Conservation (phyloP, 2,888 invertebrate genomes). For the Orthonychiurus folsomi region DNA sequence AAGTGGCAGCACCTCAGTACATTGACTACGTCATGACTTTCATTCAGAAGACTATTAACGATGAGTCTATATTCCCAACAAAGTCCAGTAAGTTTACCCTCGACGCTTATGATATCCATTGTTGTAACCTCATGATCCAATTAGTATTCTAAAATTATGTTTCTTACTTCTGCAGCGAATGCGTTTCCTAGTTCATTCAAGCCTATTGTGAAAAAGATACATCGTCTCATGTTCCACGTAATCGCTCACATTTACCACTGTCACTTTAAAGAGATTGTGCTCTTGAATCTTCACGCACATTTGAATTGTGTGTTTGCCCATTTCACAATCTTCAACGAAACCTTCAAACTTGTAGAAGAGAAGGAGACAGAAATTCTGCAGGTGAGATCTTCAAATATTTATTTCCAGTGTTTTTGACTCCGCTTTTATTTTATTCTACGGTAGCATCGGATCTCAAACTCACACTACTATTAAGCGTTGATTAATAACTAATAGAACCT, state of each 20-base stretch:
- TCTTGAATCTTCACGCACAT: constrained; percentile 89
- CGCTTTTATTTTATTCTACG: background rate
- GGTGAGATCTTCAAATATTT: constrained; percentile 44
- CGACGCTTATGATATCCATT: background rate
- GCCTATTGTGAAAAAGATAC: constrained; percentile 88
- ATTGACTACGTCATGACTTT: constrained; percentile 98
- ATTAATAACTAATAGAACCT: constrained; percentile 1
- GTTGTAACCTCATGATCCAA: no score
- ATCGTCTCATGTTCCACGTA: constrained; percentile 93
- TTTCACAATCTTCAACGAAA: constrained; percentile 72
- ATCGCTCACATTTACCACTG: constrained; percentile 96
- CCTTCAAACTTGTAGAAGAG: constrained; percentile 84
- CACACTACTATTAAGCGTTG: no score
- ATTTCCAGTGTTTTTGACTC: no score
- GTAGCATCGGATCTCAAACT: background rate
- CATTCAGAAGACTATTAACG: constrained; percentile 92
- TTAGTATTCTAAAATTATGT: constrained; percentile 15
- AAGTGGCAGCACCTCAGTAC: constrained; percentile 95
- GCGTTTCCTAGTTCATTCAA: constrained; percentile 92
- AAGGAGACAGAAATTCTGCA: constrained; percentile 92
- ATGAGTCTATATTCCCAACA: constrained; percentile 94
- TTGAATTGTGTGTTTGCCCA: constrained; percentile 96
- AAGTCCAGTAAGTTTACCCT: constrained; percentile 74
- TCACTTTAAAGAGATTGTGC: constrained; percentile 91
- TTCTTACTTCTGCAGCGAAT: constrained; percentile 57